Evolutionary conservation across 2,113 vertebrate species (phyloP).

Genomic region (Forbesichthys papilliferus): DNA sequence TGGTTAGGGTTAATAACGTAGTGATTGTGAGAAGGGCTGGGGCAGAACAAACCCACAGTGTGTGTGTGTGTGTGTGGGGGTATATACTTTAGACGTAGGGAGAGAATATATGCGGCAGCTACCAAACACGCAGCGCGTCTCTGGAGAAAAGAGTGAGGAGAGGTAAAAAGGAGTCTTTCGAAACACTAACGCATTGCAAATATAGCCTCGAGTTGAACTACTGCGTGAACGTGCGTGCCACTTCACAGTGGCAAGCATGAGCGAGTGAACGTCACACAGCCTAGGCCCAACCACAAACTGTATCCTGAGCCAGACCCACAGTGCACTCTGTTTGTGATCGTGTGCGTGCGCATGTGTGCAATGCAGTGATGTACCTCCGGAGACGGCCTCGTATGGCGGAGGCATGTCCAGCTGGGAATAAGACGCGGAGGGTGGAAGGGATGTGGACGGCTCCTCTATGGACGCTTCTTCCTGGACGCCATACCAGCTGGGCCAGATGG

Average conservation of each 20-base stretch:
- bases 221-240: too few species aligned
- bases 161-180: background rate
- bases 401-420: slow-evolving; percentile 82
- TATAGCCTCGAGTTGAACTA: too few species aligned
- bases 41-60: background rate
- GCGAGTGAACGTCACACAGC: too few species aligned
- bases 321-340: background rate
- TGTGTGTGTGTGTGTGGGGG: background rate
- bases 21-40: background rate
- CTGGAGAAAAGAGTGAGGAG: background rate
- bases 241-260: background rate
- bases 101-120: background rate
- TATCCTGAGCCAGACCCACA: background rate
- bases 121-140: background rate
- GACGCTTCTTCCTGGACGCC: slow-evolving; percentile 80
- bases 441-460: slow-evolving; percentile 76
- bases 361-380: slow-evolving; percentile 71
- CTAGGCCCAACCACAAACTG: background rate
- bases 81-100: background rate
- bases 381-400: slow-evolving; percentile 81
- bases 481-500: slow-evolving; percentile 83
- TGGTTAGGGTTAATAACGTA: too few species aligned
- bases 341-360: background rate
- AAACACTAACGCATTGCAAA: background rate
- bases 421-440: slow-evolving; percentile 76